Evolutionary conservation across 2,113 vertebrate species (phyloP).

Genomic region (Pungitius pungitius): DNA sequence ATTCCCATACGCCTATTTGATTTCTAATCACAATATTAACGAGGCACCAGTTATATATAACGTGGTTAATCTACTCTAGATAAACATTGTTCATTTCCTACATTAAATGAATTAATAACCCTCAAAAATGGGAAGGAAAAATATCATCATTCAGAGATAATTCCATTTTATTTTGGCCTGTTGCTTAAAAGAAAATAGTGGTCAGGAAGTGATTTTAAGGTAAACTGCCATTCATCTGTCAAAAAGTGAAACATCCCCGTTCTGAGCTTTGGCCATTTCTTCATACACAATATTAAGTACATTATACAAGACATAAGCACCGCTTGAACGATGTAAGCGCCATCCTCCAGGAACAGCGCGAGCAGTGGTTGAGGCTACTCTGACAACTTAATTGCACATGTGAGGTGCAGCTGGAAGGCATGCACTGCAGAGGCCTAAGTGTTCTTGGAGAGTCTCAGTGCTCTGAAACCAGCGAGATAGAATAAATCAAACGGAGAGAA

Average conservation of each 20-base stretch:
- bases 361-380: constrained; percentile 55
- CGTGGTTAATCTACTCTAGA: background rate
- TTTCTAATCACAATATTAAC: constrained; percentile 28
- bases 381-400: constrained; percentile 72
- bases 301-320: constrained; percentile 55
- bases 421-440: constrained; percentile 45
- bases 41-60: constrained; percentile 1
- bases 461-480: constrained; percentile 57
- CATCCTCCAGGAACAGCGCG: constrained; percentile 46
- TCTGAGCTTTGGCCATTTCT: constrained; percentile 24
- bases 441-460: constrained; percentile 59
- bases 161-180: constrained; percentile 16
- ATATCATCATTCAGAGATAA: background rate
- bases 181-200: constrained; percentile 22
- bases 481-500: constrained; percentile 68
- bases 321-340: constrained; percentile 48
- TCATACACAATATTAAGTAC: constrained; percentile 43
- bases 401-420: constrained; percentile 68
- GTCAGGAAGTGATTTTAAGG: constrained; percentile 17
- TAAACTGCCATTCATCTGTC: constrained; percentile 25
- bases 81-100: background rate
- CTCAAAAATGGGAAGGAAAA: background rate
- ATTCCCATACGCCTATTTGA: constrained; percentile 39
- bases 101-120: constrained; percentile 6
- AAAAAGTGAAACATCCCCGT: constrained; percentile 5